Evolutionary conservation across 2,888 invertebrate species (phyloP).

Genomic region (Nomada flava): DNA sequence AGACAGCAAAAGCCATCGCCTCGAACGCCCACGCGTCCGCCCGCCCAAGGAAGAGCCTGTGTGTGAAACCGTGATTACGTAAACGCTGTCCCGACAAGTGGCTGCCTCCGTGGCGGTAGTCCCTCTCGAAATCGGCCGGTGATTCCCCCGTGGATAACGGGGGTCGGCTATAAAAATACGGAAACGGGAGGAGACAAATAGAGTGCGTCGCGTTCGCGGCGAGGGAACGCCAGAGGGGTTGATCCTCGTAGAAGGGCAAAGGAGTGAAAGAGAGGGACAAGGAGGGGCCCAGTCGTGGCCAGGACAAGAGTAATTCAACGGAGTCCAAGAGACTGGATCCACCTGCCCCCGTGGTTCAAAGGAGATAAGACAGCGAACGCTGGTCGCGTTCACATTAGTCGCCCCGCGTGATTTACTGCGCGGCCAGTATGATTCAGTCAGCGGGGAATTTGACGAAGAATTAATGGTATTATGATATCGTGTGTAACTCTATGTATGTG

Average conservation of each 20-base stretch:
- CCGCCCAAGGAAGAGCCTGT: background rate
- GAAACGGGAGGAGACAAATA: constrained; percentile 56
- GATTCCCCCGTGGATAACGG: constrained; percentile 37
- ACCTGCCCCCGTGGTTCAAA: constrained; percentile 81
- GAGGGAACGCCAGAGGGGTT: constrained; percentile 19
- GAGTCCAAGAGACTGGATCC: constrained; percentile 72
- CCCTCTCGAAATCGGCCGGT: constrained; percentile 36
- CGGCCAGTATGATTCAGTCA: constrained; percentile 84
- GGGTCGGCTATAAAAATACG: constrained; percentile 54
- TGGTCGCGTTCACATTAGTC: constrained; percentile 82
- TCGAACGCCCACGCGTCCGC: constrained; percentile 6
- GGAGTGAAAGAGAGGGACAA: constrained; percentile 13
- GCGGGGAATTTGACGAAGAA: constrained; percentile 84
- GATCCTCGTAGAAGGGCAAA: background rate
- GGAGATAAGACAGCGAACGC: constrained; percentile 80
- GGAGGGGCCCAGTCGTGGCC: constrained; percentile 28
- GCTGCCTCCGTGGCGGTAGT: constrained; percentile 15
- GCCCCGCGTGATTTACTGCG: constrained; percentile 83
- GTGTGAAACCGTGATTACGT: constrained; percentile 37
- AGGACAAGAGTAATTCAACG: constrained; percentile 64
- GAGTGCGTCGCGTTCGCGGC: constrained; percentile 32
- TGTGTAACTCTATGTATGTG: constrained; percentile 84
- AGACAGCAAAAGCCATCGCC: background rate
- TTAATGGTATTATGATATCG: constrained; percentile 85
- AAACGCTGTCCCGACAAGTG: constrained; percentile 34